Conservation (phyloP, 2,888 invertebrate genomes). For the Plebejus melissa region DNA sequence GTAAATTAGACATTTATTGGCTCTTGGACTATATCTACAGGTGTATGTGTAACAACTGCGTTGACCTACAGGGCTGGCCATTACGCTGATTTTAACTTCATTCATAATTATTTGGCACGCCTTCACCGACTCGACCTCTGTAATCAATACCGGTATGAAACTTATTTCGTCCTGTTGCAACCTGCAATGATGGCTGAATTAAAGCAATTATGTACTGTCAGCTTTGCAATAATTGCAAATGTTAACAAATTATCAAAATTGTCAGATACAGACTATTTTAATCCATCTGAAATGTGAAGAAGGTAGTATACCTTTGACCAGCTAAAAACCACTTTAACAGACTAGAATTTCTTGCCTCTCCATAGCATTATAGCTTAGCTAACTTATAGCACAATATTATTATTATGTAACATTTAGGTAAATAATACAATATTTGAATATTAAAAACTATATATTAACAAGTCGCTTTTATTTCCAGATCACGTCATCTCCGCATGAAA, state of each 20-base stretch:
- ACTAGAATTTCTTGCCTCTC: no score
- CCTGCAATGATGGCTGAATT: background rate
- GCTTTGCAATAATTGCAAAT: background rate
- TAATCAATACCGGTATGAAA: conserved; percentile 14
- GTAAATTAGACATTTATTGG: background rate
- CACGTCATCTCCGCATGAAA: background rate
- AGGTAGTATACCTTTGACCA: no score
- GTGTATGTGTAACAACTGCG: conserved; percentile 14
- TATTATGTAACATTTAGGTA: no score
- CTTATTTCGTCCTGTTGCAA: background rate
- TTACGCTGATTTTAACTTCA: conserved; percentile 15
- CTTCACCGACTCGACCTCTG: background rate
- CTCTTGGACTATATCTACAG: conserved; percentile 9
- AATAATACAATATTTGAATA: no score
- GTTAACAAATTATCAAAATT: background rate
- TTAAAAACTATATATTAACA: no score
- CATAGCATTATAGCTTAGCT: no score
- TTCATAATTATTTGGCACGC: conserved; percentile 26
- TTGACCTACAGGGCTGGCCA: conserved; percentile 25
- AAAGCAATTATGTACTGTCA: background rate
- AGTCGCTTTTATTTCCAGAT: background rate
- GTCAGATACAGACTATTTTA: background rate
- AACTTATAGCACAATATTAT: no score
- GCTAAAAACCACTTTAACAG: no score
- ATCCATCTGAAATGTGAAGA: no score